These are phyloP conservation scores for Pammene aurita DNA, from an alignment of 2,888 invertebrate genomes.

Conservation along the genomic window DNA sequence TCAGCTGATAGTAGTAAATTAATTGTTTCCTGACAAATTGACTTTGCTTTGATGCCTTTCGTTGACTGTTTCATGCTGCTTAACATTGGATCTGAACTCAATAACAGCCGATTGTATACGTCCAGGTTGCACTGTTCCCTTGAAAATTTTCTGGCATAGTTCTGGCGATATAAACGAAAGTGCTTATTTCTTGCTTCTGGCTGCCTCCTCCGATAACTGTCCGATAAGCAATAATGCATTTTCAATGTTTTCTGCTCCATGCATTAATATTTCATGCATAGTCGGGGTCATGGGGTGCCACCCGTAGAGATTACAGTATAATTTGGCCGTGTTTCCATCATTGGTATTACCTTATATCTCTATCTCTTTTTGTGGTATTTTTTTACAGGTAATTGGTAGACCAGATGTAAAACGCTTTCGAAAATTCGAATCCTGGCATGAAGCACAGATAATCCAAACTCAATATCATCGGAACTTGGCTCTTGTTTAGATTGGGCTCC, in stretches of 20 bases:
- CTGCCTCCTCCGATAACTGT: not conserved
- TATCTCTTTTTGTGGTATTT: constrained; percentile 6
- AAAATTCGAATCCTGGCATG: constrained; percentile 30
- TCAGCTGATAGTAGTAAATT: no score
- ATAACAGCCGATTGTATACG: not conserved
- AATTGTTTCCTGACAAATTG: no score
- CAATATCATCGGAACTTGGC: not conserved
- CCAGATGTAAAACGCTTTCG: constrained; percentile 28
- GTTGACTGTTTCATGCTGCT: no score
- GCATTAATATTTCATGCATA: not conserved
- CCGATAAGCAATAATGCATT: not conserved
- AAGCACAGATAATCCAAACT: constrained; percentile 11
- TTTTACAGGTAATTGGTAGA: constrained; percentile 9
- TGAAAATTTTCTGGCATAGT: not conserved
- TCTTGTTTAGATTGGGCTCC: not conserved
- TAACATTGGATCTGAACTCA: not conserved
- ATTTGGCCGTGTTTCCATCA: constrained; percentile 36
- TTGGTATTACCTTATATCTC: not conserved
- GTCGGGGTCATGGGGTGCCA: not conserved
- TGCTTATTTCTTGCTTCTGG: not conserved
- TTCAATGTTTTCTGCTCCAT: not conserved
- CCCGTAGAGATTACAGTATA: not conserved
- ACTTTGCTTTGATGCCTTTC: no score
- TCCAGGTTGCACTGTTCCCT: not conserved
- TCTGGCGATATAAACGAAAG: not conserved